A percentile compares a stretch with the other conserved stretches of the same genome.
Conservation (phyloP, 1,140 invertebrate species). For the Drosophila arizonae region DNA sequence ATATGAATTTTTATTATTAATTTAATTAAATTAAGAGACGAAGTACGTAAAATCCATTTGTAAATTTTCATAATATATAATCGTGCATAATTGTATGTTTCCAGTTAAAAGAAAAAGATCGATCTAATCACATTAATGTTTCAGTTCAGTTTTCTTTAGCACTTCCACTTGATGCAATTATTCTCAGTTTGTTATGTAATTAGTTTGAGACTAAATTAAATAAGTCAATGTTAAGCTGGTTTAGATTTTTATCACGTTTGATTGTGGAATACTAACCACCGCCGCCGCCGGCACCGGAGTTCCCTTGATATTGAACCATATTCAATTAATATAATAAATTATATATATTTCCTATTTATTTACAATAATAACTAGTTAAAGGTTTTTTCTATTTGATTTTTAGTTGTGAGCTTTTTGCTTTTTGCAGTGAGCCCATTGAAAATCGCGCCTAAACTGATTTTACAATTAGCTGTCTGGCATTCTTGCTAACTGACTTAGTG, state of each 20-base stretch:
- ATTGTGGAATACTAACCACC: constrained; percentile 51
- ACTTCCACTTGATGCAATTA: no score
- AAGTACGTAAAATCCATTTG: no score
- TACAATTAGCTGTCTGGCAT: constrained; percentile 74
- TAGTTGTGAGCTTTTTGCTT: constrained; percentile 47
- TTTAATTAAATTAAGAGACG: no score
- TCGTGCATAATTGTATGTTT: no score
- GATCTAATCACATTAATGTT: no score
- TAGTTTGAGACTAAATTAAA: neutral
- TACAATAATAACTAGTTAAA: neutral
- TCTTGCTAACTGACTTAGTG: constrained; percentile 81
- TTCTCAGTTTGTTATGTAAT: neutral
- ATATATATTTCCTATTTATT: constrained; percentile 9
- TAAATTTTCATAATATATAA: no score
- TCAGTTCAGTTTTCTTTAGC: no score
- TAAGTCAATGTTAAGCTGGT: neutral
- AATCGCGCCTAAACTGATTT: constrained; percentile 82
- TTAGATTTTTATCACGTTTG: neutral
- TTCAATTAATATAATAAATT: constrained; percentile 6
- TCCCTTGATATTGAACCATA: constrained; percentile 47
- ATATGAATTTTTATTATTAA: no score
- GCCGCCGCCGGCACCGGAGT: constrained; percentile 45
- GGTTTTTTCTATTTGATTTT: constrained; percentile 19
- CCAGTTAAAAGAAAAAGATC: no score
- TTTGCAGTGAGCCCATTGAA: constrained; percentile 69